These are phyloP conservation scores for Momotus momota DNA, from an alignment of 2,797 vertebrate species.

Conservation along the genomic window DNA sequence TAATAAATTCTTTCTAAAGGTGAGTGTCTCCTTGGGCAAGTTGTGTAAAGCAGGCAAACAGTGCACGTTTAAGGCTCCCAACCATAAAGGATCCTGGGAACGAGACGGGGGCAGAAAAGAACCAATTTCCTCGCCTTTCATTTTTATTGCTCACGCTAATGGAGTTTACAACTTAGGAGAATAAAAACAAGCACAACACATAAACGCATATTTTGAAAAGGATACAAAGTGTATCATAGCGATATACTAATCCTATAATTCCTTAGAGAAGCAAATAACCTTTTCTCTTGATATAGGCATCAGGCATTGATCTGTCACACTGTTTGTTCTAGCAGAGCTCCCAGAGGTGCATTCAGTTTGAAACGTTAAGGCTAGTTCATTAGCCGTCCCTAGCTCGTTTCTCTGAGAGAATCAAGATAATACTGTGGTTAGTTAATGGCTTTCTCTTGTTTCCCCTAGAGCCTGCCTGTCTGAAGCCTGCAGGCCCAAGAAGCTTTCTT, in stretches of 20 bases:
- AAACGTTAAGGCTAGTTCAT: conserved; percentile 93
- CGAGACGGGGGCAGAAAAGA: background rate
- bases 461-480: conserved; percentile 92
- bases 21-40: background rate
- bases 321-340: conserved; percentile 93
- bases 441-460: conserved; percentile 98
- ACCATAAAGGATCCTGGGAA: background rate
- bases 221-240: conserved; percentile 75
- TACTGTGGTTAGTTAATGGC: conserved; percentile 99
- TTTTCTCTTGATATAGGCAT: conserved; percentile 96
- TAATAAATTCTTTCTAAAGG: background rate
- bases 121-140: background rate
- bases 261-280: conserved; percentile 92
- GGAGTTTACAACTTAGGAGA: conserved; percentile 30
- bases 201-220: conserved; percentile 38
- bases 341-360: conserved; percentile 88
- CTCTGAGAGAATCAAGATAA: conserved; percentile 95
- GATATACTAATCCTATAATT: conserved; percentile 83
- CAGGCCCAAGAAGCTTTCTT: conserved; percentile 87
- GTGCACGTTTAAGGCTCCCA: background rate
- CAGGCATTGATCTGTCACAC: conserved; percentile 94
- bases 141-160: background rate
- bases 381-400: conserved; percentile 92
- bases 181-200: background rate
- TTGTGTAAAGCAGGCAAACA: background rate